Conservation (phyloP, 2,888 invertebrate species). For the Agrochola litura region DNA sequence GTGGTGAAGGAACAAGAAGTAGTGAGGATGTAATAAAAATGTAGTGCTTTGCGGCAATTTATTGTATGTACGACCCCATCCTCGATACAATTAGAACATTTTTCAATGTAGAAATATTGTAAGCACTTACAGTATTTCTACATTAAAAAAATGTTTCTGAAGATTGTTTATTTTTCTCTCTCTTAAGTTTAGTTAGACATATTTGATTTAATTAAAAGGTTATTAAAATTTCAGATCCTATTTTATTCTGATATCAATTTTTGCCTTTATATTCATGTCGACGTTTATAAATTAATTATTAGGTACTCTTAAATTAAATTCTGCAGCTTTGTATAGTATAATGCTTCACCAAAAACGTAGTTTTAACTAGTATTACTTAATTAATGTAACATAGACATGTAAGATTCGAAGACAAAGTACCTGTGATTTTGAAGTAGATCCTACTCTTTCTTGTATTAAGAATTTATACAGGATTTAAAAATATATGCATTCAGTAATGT, state of each 20-base stretch:
- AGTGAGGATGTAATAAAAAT: conserved; percentile 14
- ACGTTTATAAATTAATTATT: background rate
- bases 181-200: background rate
- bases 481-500: background rate
- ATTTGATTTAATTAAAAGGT: background rate
- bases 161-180: background rate
- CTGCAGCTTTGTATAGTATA: background rate
- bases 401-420: conserved; percentile 50
- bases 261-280: background rate
- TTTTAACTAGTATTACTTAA: conserved; percentile 32
- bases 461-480: background rate
- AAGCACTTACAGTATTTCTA: background rate
- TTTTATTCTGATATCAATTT: background rate
- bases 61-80: background rate
- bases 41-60: background rate
- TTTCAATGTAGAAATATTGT: too few species aligned
- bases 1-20: conserved; percentile 17
- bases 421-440: conserved; percentile 49
- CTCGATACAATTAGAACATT: background rate
- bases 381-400: conserved; percentile 32
- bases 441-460: background rate
- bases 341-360: conserved; percentile 8
- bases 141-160: background rate
- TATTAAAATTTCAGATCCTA: too few species aligned
- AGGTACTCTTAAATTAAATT: background rate